Evolutionary conservation across 1,140 invertebrate species (phyloP), one percentile per base, ranked within the genome.

Genomic region (Neodiprion pinetum): DNA sequence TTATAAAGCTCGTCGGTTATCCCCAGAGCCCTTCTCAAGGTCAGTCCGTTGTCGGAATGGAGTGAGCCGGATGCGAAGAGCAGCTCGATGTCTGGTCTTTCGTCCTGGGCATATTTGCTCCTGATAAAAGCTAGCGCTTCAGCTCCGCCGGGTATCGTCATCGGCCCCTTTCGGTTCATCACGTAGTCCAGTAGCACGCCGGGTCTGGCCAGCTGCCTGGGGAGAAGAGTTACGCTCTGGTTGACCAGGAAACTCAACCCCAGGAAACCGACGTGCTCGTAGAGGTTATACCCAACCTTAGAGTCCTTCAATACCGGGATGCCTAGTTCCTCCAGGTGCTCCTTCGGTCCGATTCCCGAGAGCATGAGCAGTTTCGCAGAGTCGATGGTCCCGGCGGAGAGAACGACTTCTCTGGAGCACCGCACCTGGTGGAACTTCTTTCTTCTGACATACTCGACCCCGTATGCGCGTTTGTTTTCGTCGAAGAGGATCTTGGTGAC

Each of bases 251-350:
- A 93, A 0, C 88, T 89, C 53, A 94, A 79, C 1, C 92, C 93
- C 0, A 92, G 87, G 77, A 93, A 94, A 8, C 91, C 92, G 70
- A 94, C 89, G 78, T 96, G 95, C 77, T 96, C 95, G 80, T 94
- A 93, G 23, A 96, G 80, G 9, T 91, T 92, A 80, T 92, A 87
- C 0, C 95, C 95, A 1, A 95, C 94, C 70, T 89, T 91, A 11
- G 93, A 85, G 75, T 94, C 90, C 80, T 93, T 86, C 10, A 95
- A 84, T 0, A 93, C 85, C 0, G 90, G 87, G 40, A 96, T 93
- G 0, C 91, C 91, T 1, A 95, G 84, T 40, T 92, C 90, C 68
- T 92, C 83, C 2, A 98, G 86, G 77, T 95, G 91, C 40, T 92
- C 86, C 73, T 82, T 89, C 0, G 93, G 94, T 7, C 94, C 95